Percentiles rank a stretch among this genome's conserved stretches.
These are phyloP conservation scores for Fragum whitleyi DNA, from an alignment of 2,888 invertebrate species.

Conservation along the genomic window DNA sequence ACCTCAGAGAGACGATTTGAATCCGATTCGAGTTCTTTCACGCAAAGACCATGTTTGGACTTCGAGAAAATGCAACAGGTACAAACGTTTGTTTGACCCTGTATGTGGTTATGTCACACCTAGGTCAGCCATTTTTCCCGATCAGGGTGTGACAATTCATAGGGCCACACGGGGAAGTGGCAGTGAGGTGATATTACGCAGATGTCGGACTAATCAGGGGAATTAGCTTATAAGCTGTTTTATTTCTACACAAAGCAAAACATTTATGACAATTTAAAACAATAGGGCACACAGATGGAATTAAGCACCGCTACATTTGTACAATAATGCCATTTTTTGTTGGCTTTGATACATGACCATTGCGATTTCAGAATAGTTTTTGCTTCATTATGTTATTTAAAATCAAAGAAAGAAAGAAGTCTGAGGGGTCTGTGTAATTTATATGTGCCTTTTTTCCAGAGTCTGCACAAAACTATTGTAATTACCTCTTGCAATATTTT, in stretches of 20 bases:
- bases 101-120: slow-evolving; percentile 34
- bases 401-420: too few species aligned
- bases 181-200: neutral
- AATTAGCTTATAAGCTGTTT: slow-evolving; percentile 5
- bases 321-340: neutral
- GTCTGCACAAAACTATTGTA: too few species aligned
- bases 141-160: slow-evolving; percentile 50
- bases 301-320: neutral
- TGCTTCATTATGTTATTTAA: too few species aligned
- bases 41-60: slow-evolving; percentile 95
- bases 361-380: slow-evolving; percentile 8
- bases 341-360: neutral
- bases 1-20: slow-evolving; percentile 85
- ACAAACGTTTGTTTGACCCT: slow-evolving; percentile 53
- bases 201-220: slow-evolving; percentile 24
- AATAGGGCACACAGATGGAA: slow-evolving; percentile 2
- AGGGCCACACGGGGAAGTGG: neutral
- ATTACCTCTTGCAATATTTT: too few species aligned
- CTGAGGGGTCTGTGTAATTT: too few species aligned
- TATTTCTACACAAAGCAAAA: slow-evolving; percentile 15
- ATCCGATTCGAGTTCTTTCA: slow-evolving; percentile 74
- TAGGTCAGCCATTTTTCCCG: neutral
- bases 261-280: neutral
- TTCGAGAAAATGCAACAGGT: slow-evolving; percentile 96
- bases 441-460: too few species aligned